Evolutionary conservation across 2,888 invertebrate species (phyloP).

Genomic region (Drosophila bunnanda): DNA sequence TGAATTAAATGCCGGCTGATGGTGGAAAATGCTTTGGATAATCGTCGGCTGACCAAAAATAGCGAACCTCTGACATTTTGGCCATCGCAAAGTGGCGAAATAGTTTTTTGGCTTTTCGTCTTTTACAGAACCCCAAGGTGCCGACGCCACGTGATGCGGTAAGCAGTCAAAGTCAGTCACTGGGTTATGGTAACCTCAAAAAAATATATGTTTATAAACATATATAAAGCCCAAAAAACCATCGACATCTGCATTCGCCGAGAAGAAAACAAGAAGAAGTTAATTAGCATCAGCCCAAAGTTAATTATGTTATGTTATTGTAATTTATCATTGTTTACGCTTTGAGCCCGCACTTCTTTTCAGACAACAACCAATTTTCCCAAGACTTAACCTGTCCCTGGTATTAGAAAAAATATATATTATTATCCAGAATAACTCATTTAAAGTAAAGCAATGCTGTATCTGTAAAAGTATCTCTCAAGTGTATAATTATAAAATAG

Average conservation of each 20-base stretch:
- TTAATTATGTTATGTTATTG: constrained; percentile 69
- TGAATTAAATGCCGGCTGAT: constrained; percentile 26
- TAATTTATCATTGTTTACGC: constrained; percentile 75
- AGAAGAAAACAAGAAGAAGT: constrained; percentile 56
- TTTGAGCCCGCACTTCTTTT: constrained; percentile 69
- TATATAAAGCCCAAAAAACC: constrained; percentile 12
- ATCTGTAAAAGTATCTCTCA: not conserved
- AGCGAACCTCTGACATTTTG: constrained; percentile 46
- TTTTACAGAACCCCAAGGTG: constrained; percentile 59
- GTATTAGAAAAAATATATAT: constrained; percentile 1
- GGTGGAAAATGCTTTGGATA: constrained; percentile 65
- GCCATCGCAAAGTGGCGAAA: constrained; percentile 59
- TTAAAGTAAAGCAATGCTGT: not conserved
- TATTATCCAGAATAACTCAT: not conserved
- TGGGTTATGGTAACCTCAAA: constrained; percentile 64
- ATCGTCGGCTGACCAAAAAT: constrained; percentile 54
- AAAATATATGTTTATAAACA: not conserved
- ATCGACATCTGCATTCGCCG: constrained; percentile 14
- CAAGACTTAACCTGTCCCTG: constrained; percentile 23
- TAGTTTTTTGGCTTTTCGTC: constrained; percentile 21
- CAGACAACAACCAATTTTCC: constrained; percentile 50
- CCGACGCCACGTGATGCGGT: constrained; percentile 48
- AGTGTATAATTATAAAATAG: no score
- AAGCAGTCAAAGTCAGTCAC: constrained; percentile 64
- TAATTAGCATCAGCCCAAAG: constrained; percentile 61